Conservation (phyloP, 2,797 vertebrate species). For the Psittacula echo region DNA sequence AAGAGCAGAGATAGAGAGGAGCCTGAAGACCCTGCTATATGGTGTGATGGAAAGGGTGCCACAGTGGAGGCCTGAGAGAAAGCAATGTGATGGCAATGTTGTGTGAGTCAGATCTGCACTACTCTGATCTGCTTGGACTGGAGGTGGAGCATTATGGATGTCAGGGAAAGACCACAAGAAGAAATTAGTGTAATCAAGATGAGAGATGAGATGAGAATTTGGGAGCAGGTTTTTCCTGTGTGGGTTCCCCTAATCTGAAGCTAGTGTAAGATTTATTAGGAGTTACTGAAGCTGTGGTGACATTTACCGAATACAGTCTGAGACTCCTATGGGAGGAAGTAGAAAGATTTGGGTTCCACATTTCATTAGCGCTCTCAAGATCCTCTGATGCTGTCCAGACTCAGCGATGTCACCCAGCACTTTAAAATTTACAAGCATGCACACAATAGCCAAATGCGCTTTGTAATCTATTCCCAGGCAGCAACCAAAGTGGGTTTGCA, state of each 20-base stretch:
- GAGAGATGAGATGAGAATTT: constrained; percentile 19
- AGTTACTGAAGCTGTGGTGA: constrained; percentile 19
- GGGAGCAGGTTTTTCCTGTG: constrained; percentile 42
- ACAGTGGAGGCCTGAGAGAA: background rate
- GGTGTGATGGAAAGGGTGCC: background rate
- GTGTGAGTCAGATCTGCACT: background rate
- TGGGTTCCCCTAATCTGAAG: constrained; percentile 19
- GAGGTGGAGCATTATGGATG: background rate
- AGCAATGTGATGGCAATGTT: background rate
- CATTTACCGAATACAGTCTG: background rate
- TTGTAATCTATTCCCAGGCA: constrained; percentile 55
- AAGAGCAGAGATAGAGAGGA: background rate
- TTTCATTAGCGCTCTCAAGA: constrained; percentile 8
- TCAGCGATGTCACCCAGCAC: constrained; percentile 11
- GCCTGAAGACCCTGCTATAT: background rate
- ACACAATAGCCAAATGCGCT: constrained; percentile 53
- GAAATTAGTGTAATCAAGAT: constrained; percentile 5
- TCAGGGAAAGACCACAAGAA: constrained; percentile 13
- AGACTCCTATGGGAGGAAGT: background rate
- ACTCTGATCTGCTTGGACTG: background rate
- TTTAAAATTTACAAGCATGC: constrained; percentile 23
- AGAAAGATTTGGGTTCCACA: constrained; percentile 30
- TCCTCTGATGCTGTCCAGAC: constrained; percentile 38
- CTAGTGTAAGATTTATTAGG: constrained; percentile 5
- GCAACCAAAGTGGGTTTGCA: constrained; percentile 17